Conservation (phyloP, 2,888 invertebrate species). For the Leptinotarsa juncta region DNA sequence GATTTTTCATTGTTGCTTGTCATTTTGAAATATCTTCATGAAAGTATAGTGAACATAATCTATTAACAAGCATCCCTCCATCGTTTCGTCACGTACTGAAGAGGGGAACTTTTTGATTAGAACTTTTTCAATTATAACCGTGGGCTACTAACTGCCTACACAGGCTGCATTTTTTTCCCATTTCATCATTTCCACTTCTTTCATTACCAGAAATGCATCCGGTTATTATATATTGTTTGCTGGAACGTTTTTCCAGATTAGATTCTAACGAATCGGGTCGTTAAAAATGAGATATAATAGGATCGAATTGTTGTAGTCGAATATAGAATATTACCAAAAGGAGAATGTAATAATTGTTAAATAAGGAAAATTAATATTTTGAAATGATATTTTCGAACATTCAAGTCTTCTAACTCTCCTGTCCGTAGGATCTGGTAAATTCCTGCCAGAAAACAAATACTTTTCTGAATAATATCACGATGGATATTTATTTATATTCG, state of each 20-base stretch:
- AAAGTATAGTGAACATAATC: too few species aligned
- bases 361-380: too few species aligned
- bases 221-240: neutral
- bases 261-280: neutral
- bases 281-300: neutral
- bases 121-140: slow-evolving; percentile 27
- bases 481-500: too few species aligned
- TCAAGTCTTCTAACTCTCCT: too few species aligned
- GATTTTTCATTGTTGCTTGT: too few species aligned
- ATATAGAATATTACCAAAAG: neutral
- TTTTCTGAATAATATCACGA: too few species aligned
- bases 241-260: neutral
- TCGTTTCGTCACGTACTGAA: slow-evolving; percentile 36
- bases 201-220: slow-evolving; percentile 35
- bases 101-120: slow-evolving; percentile 49
- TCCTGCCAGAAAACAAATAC: too few species aligned
- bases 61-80: neutral
- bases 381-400: too few species aligned
- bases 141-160: slow-evolving; percentile 52
- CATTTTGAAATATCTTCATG: too few species aligned
- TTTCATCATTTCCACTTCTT: slow-evolving; percentile 45
- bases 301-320: neutral
- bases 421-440: too few species aligned
- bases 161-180: slow-evolving; percentile 46
- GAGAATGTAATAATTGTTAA: too few species aligned